A percentile compares a stretch with the other conserved stretches of the same genome.
Evolutionary conservation across 1,140 invertebrate species (phyloP).

Genomic region (Drosophila leontia): DNA sequence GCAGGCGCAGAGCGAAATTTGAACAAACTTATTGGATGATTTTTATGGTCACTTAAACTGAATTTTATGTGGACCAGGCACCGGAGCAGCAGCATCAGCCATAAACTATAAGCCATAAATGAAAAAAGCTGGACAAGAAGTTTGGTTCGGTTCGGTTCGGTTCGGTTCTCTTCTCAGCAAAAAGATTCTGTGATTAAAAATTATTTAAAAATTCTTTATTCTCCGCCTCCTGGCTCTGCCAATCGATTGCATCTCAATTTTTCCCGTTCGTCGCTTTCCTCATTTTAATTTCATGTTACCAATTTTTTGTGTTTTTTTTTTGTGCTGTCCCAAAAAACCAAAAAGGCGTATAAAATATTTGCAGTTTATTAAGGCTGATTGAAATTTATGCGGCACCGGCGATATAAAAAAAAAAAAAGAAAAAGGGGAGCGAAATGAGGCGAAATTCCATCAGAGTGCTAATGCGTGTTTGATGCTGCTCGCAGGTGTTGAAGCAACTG

Average conservation of each 20-base stretch:
- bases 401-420: conserved; percentile 6
- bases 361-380: conserved; percentile 76
- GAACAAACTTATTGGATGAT: conserved; percentile 64
- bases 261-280: conserved; percentile 27
- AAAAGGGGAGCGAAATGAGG: conserved; percentile 10
- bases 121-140: not conserved
- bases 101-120: conserved; percentile 33
- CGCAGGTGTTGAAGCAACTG: conserved; percentile 77
- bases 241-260: conserved; percentile 46
- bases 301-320: conserved; percentile 8
- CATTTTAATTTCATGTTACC: conserved; percentile 49
- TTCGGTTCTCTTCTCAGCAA: not conserved
- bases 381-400: conserved; percentile 69
- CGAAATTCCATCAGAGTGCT: conserved; percentile 72
- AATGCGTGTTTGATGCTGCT: conserved; percentile 75
- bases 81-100: not conserved
- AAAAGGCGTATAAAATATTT: conserved; percentile 48
- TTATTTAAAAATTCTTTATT: conserved; percentile 37
- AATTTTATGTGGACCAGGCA: conserved; percentile 29
- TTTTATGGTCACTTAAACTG: conserved; percentile 58
- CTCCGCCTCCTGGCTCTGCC: not conserved
- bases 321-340: conserved; percentile 21
- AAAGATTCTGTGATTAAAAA: conserved; percentile 32
- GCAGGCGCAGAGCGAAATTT: conserved; percentile 32
- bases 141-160: no score